Evolutionary conservation across 2,888 invertebrate genomes (phyloP), one percentile per base, ranked within the genome.

Genomic region (Nesidiocoris tenuis): DNA sequence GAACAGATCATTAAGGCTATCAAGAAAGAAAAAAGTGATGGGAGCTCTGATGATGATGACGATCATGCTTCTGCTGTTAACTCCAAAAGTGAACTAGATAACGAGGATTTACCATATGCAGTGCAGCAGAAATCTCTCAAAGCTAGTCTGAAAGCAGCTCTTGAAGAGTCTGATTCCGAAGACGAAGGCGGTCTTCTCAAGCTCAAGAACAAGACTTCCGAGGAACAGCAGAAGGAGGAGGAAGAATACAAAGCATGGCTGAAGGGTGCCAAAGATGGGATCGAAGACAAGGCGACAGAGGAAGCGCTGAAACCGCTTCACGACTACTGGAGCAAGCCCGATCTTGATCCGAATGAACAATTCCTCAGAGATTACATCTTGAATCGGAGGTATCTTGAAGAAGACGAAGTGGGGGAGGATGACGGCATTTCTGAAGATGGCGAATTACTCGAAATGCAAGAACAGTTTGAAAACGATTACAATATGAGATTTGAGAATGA

Each of bases 401-500:
- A 83, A 39, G 83, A 85, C 75, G 86, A 87, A 80, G 85, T 87
- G 64, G 84, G 86, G 1, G 85, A 84, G 22, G 86, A 85, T 61
- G 86, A 86, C 12, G 86, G 86, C 21, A 85, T 91, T 0, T 90
- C 90, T 0, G 93, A 91, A 74, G 96, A 96, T 82, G 96, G 96
- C 82, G 95, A 95, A 82, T 85, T 88, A 79, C 86, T 95, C 24
- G 91, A 92, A 81, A 89, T 91, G 82, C 94, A 95, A 84, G 94
- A 93, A 79, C 89, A 92, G 83, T 98, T 96, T 85, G 98, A 98
- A 82, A 88, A 93, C 63, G 96, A 97, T 80, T 98, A 92, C 84
- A 98, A 98, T 86, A 97, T 96, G 84, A 88, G 98, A 78, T 98
- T 92, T 84, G 97, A 99, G 84, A 97, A 98, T 84, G 98, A 77